Conservation (phyloP, 2,113 vertebrate genomes). For the Psammodynastes pulverulentus region DNA sequence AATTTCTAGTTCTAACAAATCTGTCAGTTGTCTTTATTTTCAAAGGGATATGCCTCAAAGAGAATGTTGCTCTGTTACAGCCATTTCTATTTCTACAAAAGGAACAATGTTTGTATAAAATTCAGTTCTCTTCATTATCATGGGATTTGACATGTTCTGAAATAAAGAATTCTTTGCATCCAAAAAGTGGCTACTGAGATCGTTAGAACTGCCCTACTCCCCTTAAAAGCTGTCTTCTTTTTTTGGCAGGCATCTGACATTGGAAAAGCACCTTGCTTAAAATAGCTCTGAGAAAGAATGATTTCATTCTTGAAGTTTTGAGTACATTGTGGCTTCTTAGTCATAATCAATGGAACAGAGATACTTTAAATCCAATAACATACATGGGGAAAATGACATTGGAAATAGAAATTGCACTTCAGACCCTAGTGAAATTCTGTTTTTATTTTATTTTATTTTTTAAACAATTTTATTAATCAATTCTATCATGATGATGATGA, state of each 20-base stretch:
- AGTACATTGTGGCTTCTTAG: slow-evolving; percentile 30
- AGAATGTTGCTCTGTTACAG: slow-evolving; percentile 50
- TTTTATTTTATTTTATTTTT: too few relatives aligned
- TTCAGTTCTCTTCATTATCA: not conserved
- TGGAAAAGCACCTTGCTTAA: slow-evolving; percentile 39
- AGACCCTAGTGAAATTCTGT: not conserved
- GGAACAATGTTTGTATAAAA: slow-evolving; percentile 35
- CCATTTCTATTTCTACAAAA: slow-evolving; percentile 35
- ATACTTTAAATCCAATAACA: slow-evolving; percentile 26
- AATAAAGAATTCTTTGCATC: slow-evolving; percentile 1
- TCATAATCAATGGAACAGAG: slow-evolving; percentile 35
- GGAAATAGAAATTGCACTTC: slow-evolving; percentile 13
- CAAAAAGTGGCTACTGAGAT: slow-evolving; percentile 34
- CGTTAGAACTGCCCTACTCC: not conserved
- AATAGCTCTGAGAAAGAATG: slow-evolving; percentile 34
- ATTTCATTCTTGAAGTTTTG: slow-evolving; percentile 42
- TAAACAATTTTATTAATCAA: too few relatives aligned
- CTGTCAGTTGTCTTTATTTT: slow-evolving; percentile 58
- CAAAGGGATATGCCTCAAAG: slow-evolving; percentile 48
- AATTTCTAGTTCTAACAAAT: slow-evolving; percentile 67
- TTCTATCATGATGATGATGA: too few relatives aligned
- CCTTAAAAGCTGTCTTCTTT: not conserved
- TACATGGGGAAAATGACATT: slow-evolving; percentile 7
- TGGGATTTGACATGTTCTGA: slow-evolving; percentile 31
- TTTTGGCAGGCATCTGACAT: slow-evolving; percentile 10